A percentile compares a stretch with the other conserved stretches of the same genome.
Conservation (phyloP, 2,113 vertebrate genomes). For the Noturus placidus region DNA sequence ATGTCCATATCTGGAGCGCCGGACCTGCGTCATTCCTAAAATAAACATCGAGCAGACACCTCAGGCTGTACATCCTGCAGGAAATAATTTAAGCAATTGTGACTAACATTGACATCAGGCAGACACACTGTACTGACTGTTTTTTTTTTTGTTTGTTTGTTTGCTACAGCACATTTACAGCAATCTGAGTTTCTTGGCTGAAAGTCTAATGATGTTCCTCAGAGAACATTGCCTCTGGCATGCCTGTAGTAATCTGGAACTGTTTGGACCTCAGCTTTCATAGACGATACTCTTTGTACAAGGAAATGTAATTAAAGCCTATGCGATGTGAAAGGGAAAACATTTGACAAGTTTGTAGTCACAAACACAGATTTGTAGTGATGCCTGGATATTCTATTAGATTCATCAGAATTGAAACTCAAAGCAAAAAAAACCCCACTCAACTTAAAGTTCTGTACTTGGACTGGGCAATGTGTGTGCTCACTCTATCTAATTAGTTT, state of each 20-base stretch:
- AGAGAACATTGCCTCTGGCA: neutral
- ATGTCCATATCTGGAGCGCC: slow-evolving; percentile 54
- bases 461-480: neutral
- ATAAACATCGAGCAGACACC: slow-evolving; percentile 42
- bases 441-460: neutral
- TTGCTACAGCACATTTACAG: neutral
- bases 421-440: neutral
- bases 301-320: neutral
- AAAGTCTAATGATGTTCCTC: neutral
- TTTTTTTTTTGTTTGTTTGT: neutral
- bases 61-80: slow-evolving; percentile 31
- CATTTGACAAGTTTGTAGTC: neutral
- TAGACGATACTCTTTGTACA: neutral
- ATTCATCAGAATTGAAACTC: neutral
- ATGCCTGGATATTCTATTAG: neutral
- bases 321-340: neutral
- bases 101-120: slow-evolving; percentile 7
- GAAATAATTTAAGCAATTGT: slow-evolving; percentile 30
- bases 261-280: slow-evolving; percentile 9
- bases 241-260: neutral
- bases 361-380: neutral
- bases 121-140: neutral
- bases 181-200: neutral
- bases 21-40: slow-evolving; percentile 37
- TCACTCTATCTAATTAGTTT: neutral